Evolutionary conservation across 2,888 invertebrate species (phyloP).

Genomic region (Acrobasis repandana): DNA sequence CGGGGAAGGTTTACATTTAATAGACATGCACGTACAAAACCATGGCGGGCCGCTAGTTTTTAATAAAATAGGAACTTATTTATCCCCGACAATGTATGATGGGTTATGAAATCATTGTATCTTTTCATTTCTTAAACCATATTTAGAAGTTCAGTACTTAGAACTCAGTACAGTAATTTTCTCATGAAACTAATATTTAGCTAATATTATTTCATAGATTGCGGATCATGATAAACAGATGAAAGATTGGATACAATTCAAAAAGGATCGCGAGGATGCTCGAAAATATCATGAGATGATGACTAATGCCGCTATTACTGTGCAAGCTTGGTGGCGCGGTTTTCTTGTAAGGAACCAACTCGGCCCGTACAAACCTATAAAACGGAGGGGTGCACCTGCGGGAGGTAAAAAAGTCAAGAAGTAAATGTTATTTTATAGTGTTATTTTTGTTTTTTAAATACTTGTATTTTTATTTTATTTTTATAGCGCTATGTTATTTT

Average conservation of each 20-base stretch:
- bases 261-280: constrained; percentile 57
- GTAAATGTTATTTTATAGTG: constrained; percentile 12
- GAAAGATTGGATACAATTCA: constrained; percentile 59
- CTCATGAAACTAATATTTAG: too few species aligned
- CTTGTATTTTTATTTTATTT: not conserved
- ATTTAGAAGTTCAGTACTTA: too few species aligned
- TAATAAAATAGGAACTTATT: too few species aligned
- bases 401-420: constrained; percentile 34
- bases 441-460: constrained; percentile 5
- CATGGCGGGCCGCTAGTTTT: too few species aligned
- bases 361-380: constrained; percentile 57
- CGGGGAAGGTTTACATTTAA: too few species aligned
- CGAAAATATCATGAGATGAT: constrained; percentile 57
- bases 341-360: constrained; percentile 64
- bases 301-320: constrained; percentile 55
- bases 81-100: too few species aligned
- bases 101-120: too few species aligned
- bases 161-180: too few species aligned
- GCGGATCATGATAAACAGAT: constrained; percentile 49
- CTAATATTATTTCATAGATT: constrained; percentile 40
- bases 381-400: constrained; percentile 38
- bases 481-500: not conserved
- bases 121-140: too few species aligned
- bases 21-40: too few species aligned
- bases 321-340: constrained; percentile 77